Conservation (phyloP, 2,888 invertebrate genomes). For the Uropetala carovei region DNA sequence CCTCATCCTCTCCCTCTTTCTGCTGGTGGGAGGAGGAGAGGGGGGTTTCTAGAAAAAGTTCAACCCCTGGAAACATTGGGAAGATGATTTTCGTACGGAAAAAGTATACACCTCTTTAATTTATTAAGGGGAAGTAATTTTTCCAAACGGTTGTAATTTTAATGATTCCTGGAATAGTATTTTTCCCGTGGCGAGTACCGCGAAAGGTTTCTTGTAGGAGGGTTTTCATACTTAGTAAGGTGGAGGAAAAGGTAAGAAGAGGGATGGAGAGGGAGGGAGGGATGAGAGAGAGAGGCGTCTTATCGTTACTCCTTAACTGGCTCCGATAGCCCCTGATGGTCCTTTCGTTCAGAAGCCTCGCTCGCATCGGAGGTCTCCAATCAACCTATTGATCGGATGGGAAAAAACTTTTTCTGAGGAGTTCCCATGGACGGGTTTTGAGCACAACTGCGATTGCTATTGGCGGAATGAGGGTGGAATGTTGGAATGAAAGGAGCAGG, state of each 20-base stretch:
- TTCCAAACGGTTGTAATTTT: too few species aligned
- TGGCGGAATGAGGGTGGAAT: slow-evolving; percentile 37
- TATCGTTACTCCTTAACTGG: slow-evolving; percentile 40
- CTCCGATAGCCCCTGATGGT: slow-evolving; percentile 54
- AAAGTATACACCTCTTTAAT: too few species aligned
- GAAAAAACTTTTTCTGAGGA: background rate
- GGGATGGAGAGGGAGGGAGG: background rate
- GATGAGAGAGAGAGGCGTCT: background rate
- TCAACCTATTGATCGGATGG: slow-evolving; percentile 37
- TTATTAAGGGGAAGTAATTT: too few species aligned
- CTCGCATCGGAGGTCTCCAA: background rate
- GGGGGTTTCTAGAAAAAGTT: too few species aligned
- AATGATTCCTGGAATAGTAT: too few species aligned
- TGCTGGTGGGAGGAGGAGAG: too few species aligned
- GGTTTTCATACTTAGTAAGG: too few species aligned
- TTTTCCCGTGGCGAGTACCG: too few species aligned
- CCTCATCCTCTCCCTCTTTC: too few species aligned
- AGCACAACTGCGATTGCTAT: slow-evolving; percentile 53
- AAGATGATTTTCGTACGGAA: too few species aligned
- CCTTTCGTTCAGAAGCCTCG: slow-evolving; percentile 28
- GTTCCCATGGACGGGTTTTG: slow-evolving; percentile 36
- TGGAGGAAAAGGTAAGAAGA: background rate
- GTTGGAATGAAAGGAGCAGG: background rate
- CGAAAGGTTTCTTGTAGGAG: too few species aligned
- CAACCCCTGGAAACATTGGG: too few species aligned